Evolutionary conservation across 2,113 vertebrate species (phyloP).

Genomic region (Morphnarchus princeps): DNA sequence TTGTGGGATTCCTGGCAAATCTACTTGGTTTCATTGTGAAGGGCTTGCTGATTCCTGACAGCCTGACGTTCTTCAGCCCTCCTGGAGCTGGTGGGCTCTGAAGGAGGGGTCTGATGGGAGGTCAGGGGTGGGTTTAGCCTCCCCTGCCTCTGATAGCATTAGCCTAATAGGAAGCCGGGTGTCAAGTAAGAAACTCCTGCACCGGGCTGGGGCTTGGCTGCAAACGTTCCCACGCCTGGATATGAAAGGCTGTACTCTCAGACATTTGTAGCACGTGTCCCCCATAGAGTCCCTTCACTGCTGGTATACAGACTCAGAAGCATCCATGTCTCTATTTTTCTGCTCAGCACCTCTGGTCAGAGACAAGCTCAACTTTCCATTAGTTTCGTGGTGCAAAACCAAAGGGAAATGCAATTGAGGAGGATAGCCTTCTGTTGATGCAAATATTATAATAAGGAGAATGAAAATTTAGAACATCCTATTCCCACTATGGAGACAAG

Average conservation of each 20-base stretch:
- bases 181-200: not conserved
- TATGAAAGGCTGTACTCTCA: not conserved
- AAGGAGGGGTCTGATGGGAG: not conserved
- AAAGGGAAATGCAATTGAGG: not conserved
- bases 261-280: not conserved
- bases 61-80: not conserved
- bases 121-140: not conserved
- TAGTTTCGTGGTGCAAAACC: not conserved
- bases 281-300: not conserved
- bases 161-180: not conserved
- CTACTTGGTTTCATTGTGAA: not conserved
- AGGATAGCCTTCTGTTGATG: not conserved
- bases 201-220: not conserved
- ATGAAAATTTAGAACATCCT: not conserved
- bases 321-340: not conserved
- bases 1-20: not conserved
- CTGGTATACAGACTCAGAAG: not conserved
- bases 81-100: not conserved
- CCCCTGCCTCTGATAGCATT: not conserved
- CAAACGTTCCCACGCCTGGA: accelerated
- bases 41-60: not conserved
- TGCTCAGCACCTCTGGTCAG: not conserved
- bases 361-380: not conserved
- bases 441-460: not conserved
- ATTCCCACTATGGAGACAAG: not conserved